These are phyloP conservation scores for Mizuhopecten yessoensis DNA, from an alignment of 1,140 invertebrate genomes.

Conservation along the genomic window DNA sequence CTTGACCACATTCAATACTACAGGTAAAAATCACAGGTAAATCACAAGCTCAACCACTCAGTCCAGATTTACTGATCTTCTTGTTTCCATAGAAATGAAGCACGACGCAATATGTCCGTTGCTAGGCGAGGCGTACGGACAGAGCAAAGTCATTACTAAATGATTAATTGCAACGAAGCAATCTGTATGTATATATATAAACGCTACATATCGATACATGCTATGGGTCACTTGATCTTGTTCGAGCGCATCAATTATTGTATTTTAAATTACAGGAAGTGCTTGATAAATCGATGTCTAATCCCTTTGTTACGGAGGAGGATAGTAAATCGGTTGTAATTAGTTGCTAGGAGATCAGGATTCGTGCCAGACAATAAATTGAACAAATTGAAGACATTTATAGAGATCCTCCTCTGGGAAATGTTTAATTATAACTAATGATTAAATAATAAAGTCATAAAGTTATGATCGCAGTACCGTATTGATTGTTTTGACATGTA, in stretches of 20 bases:
- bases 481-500: no score
- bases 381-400: conserved; percentile 9
- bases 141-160: not conserved
- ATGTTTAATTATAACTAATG: not conserved
- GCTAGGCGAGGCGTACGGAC: not conserved
- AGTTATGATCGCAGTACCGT: no score
- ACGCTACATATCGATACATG: not conserved
- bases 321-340: not conserved
- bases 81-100: conserved; percentile 33
- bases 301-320: not conserved
- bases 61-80: not conserved
- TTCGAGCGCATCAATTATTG: conserved; percentile 27
- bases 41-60: not conserved
- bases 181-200: no score
- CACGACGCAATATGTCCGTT: not conserved
- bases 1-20: not conserved
- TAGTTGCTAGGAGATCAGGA: not conserved
- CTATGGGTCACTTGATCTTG: not conserved
- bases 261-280: conserved; percentile 36
- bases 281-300: not conserved
- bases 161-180: not conserved
- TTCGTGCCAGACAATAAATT: not conserved
- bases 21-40: not conserved
- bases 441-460: no score
- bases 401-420: not conserved